Evolutionary conservation across 2,113 vertebrate genomes (phyloP), one percentile per base, ranked within the genome.

Genomic region (Boleophthalmus pectinirostris): DNA sequence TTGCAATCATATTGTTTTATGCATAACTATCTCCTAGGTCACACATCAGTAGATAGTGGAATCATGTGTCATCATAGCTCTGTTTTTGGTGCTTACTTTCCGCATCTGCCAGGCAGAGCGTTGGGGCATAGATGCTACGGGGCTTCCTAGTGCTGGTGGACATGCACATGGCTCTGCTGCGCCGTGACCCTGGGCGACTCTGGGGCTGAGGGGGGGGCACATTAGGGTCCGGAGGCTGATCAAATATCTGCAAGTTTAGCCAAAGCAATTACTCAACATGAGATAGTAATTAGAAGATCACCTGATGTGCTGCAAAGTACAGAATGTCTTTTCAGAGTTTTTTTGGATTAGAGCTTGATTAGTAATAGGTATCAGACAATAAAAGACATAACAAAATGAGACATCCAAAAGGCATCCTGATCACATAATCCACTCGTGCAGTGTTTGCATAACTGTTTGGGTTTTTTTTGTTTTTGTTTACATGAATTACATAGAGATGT

Each of bases 201-300:
- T 96, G 96, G 46, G 96, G 96, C 29, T 96, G 96, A 6, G 96
- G 96, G 80, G 97, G 95, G 45, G 96, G 96, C 54, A 98, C 94
- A 69, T 94, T 99, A 63, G 96, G 96, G 66, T 99, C 97, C 24
- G 98, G 98, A 61, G 95, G 93, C 47, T 95, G 95, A 68, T 95
- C 94, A 77, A 98, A 98, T 82, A 99, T 95, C 98, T 98, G 78
- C 1, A 68, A 49, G 38, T 56, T 66, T 64, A 76, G 11, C 54
- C 10, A 73, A 20, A 60, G 35, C 23, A 20, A 14, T 3, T 49
- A 71, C 46, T 66, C 74, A 24, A 25, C 10, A 66, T 57, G 9
- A 64, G 33, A 64, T 64, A 64, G 33, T 5, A 64, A 38, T 38
- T 64, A 64, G 33, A 64, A 38, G 61, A 64, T 64, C 12, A 38